A percentile compares a stretch with the other conserved stretches of the same genome.
Conservation (phyloP, 2,797 vertebrate species). For the Bufotes viridis region DNA sequence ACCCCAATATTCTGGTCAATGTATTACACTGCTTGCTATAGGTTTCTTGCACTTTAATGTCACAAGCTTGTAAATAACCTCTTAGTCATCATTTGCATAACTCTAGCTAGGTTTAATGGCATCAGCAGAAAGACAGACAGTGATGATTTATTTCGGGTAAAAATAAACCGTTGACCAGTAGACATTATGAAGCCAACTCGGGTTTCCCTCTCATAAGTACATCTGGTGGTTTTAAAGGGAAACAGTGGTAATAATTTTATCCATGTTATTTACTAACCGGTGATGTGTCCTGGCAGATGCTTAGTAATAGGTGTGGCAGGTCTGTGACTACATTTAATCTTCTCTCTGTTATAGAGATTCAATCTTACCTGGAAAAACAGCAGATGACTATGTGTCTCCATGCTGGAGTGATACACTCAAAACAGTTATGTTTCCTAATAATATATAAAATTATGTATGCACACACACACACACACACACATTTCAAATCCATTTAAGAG, state of each 20-base stretch:
- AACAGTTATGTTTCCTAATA: neutral
- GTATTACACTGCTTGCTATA: neutral
- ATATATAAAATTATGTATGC: too few relatives aligned
- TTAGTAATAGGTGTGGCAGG: neutral
- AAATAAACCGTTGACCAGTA: slow-evolving; percentile 28
- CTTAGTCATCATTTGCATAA: neutral
- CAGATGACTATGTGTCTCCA: neutral
- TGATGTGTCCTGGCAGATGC: neutral
- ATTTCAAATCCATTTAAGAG: neutral
- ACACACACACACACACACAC: too few relatives aligned
- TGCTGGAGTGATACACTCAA: neutral
- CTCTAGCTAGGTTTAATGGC: neutral
- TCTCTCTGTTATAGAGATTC: neutral
- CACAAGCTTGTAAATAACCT: slow-evolving; percentile 24
- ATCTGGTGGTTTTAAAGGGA: neutral
- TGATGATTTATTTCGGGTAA: slow-evolving; percentile 31
- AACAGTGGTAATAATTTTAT: neutral
- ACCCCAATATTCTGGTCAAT: neutral
- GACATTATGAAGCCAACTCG: neutral
- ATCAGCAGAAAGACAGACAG: slow-evolving; percentile 23
- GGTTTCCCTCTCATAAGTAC: neutral
- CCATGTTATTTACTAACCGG: neutral
- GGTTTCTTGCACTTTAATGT: neutral
- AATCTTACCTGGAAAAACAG: neutral
- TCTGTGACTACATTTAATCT: neutral